phyloP scores from a whole-genome alignment of 1,140 invertebrate species.

The Tetramorium alpestre region DNA sequence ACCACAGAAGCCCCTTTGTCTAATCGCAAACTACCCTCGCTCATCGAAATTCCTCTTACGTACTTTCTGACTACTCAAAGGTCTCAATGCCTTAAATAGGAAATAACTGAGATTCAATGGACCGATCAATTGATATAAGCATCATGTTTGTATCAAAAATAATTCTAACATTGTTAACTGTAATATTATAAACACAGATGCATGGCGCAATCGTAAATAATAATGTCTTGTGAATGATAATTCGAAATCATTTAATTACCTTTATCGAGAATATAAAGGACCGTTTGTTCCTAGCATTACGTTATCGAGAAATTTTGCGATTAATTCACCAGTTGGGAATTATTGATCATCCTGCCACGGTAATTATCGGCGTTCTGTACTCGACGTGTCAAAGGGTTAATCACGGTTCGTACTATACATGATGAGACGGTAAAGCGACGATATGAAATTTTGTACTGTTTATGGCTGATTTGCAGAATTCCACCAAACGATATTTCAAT shows the following conservation, averaged over 20 bases:
- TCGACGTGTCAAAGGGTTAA: slow-evolving; percentile 60
- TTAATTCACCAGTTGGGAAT: slow-evolving; percentile 58
- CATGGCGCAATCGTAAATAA: slow-evolving; percentile 36
- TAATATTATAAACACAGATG: slow-evolving; percentile 37
- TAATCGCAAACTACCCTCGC: slow-evolving; percentile 2
- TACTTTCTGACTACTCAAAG: slow-evolving; percentile 46
- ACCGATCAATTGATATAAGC: slow-evolving; percentile 18
- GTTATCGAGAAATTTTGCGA: slow-evolving; percentile 52
- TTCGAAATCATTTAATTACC: slow-evolving; percentile 59
- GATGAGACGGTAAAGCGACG: slow-evolving; percentile 50
- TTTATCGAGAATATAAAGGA: slow-evolving; percentile 44
- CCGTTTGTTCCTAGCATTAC: slow-evolving; percentile 41
- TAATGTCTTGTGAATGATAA: slow-evolving; percentile 44
- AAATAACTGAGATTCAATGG: slow-evolving; percentile 58
- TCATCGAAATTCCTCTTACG: slow-evolving; percentile 50
- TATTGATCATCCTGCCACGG: slow-evolving; percentile 61
- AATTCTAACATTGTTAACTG: slow-evolving; percentile 30
- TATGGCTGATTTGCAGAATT: slow-evolving; percentile 49
- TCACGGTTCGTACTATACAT: slow-evolving; percentile 41
- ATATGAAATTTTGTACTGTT: slow-evolving; percentile 58
- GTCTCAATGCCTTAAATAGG: slow-evolving; percentile 35
- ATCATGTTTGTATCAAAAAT: slow-evolving; percentile 10
- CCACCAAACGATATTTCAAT: slow-evolving; percentile 35
- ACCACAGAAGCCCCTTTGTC: background rate
- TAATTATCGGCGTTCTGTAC: slow-evolving; percentile 58